Conservation (phyloP, 2,888 invertebrate species). For the Drosophila kanekoi region DNA sequence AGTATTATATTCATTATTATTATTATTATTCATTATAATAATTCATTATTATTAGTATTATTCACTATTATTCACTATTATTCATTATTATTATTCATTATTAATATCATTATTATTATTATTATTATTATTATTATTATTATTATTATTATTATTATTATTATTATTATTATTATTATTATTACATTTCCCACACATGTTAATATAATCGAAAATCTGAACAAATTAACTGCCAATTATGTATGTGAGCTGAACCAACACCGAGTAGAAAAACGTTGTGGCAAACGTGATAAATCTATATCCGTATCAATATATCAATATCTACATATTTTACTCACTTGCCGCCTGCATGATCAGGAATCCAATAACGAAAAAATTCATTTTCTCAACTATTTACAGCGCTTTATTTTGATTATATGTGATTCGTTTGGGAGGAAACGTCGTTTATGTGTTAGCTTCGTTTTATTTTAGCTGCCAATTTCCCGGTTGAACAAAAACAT, state of each 20-base stretch:
- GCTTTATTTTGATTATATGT: constrained; percentile 23
- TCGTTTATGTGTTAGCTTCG: constrained; percentile 48
- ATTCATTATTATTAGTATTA: too few species aligned
- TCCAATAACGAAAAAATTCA: constrained; percentile 83
- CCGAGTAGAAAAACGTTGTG: constrained; percentile 34
- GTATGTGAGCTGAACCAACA: constrained; percentile 19
- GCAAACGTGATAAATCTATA: neutral
- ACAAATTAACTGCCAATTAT: constrained; percentile 10
- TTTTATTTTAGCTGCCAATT: constrained; percentile 49
- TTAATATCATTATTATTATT: too few species aligned
- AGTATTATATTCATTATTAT: too few species aligned
- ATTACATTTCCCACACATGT: constrained; percentile 8
- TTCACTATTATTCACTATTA: neutral
- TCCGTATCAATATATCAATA: neutral
- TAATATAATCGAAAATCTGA: neutral
- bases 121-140: too few species aligned
- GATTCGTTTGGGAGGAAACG: constrained; percentile 13
- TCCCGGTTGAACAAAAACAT: constrained; percentile 45
- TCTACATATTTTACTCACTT: constrained; percentile 72
- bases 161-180: neutral
- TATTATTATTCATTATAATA: too few species aligned
- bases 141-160: neutral
- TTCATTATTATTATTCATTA: neutral
- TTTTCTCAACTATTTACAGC: constrained; percentile 53
- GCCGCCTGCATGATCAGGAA: constrained; percentile 83